These are phyloP conservation scores for Orgyia antiqua DNA, from an alignment of 2,888 invertebrate genomes.

Conservation along the genomic window DNA sequence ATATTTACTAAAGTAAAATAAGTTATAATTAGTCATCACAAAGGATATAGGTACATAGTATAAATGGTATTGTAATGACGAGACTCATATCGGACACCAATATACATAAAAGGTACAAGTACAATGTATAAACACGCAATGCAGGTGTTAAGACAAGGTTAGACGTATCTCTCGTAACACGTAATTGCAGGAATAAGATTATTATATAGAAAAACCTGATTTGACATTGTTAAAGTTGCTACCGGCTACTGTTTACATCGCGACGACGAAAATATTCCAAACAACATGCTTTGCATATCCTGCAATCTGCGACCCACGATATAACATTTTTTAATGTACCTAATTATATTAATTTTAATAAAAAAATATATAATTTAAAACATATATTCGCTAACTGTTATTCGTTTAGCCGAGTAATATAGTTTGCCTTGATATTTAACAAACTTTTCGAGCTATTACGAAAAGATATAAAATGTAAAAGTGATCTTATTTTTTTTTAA, in stretches of 20 bases:
- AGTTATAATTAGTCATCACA: slow-evolving; percentile 39
- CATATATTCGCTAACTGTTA: too few species aligned
- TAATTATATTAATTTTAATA: too few species aligned
- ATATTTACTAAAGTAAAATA: slow-evolving; percentile 26
- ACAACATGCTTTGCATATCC: too few species aligned
- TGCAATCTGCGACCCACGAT: too few species aligned
- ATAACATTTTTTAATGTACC: too few species aligned
- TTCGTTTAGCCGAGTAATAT: too few species aligned
- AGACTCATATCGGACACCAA: slow-evolving; percentile 30
- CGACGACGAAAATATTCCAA: too few species aligned
- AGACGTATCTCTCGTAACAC: slow-evolving; percentile 41
- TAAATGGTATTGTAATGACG: slow-evolving; percentile 44
- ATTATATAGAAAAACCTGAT: slow-evolving; percentile 48
- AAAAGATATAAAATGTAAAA: too few species aligned
- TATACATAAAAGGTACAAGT: slow-evolving; percentile 26
- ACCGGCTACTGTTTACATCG: slow-evolving; percentile 28
- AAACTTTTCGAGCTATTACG: too few species aligned
- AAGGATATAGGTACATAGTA: slow-evolving; percentile 32
- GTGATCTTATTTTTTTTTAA: too few species aligned
- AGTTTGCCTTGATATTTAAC: too few species aligned
- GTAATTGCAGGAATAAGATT: slow-evolving; percentile 48
- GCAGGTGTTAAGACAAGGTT: slow-evolving; percentile 62
- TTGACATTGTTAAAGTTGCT: slow-evolving; percentile 32
- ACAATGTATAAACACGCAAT: slow-evolving; percentile 19
- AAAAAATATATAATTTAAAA: too few species aligned